Base-by-base conservation (phyloP, 2,888 invertebrate genomes). In the Chaetogeoica ovagalla region DNA sequence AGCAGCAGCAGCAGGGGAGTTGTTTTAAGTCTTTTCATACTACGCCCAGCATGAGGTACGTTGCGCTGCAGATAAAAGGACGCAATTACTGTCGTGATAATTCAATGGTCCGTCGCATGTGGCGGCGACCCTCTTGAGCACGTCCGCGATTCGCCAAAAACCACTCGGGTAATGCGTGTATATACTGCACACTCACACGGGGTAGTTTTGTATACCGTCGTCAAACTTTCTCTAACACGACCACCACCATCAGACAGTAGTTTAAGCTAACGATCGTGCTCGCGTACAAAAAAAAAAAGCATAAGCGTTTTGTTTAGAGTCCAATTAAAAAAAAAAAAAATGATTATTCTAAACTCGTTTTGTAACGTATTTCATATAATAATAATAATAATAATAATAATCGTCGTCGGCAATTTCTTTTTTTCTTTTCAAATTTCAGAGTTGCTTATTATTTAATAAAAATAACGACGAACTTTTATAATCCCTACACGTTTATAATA, bases 41-140 rank as follows among this genome's bases (percentile, higher is more conserved):
- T 63, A 30, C 30, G 62, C 77, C 70, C 77, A 77, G 77, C 77
- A 70, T 70, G 77, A 77, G 77, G 77, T 62, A 60, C 37, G 55
- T 1, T 19, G 62, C 37, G 23, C n/a, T n/a, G n/a, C 62, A 69
- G 77, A 77, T 77, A 77, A 77, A 77, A 77, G 77, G 77, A 77
- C 77, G 77, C 77, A 77, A 77, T 77, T 77, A 77, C 77, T 77
- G 69, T 70, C 62, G 77, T 63, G 77, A 77, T 77, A 77, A 77
- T 77, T 77, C 77, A 77, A 77, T 77, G 77, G 77, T 77, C 77
- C 70, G 77, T 70, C 81, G 71, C 65, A 75, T 72, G 63, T 70
- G 59, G 66, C 74, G 59, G 66, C 74, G 55, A 72, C 82, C 71
- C 81, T 72, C 81, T 82, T 82, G 73, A 76, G 71, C 81, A 81